Percentiles rank a stretch among this genome's conserved stretches.
Evolutionary conservation across 2,888 invertebrate species (phyloP).

Genomic region (Leptopilina myrica): DNA sequence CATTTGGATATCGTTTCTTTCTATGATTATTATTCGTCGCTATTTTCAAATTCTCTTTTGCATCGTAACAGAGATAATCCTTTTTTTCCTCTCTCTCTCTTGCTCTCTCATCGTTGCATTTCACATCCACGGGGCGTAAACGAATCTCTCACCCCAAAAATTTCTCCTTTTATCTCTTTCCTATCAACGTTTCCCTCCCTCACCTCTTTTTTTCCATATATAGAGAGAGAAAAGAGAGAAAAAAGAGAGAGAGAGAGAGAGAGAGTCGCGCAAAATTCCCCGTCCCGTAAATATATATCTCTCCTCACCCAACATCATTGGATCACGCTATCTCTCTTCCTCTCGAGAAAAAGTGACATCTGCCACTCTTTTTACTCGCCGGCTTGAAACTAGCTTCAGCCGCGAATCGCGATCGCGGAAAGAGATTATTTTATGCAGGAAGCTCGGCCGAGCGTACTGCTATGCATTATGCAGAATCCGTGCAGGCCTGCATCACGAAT

Average conservation of each 20-base stretch:
- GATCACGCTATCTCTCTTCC: slow-evolving; percentile 13
- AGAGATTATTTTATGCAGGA: slow-evolving; percentile 73
- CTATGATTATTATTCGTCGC: slow-evolving; percentile 37
- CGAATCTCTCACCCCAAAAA: slow-evolving; percentile 6
- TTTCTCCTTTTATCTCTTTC: background rate
- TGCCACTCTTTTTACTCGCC: slow-evolving; percentile 64
- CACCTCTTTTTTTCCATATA: background rate
- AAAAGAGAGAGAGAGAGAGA: too few species aligned
- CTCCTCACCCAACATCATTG: slow-evolving; percentile 55
- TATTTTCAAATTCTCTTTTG: slow-evolving; percentile 38
- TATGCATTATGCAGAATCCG: slow-evolving; percentile 66
- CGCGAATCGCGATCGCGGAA: slow-evolving; percentile 69
- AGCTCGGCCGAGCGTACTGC: slow-evolving; percentile 66
- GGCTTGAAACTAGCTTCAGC: slow-evolving; percentile 57
- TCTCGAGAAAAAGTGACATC: slow-evolving; percentile 58
- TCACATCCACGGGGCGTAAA: slow-evolving; percentile 29
- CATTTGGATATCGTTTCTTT: slow-evolving; percentile 37
- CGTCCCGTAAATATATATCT: slow-evolving; percentile 50
- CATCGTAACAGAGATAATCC: slow-evolving; percentile 35
- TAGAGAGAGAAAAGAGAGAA: too few species aligned
- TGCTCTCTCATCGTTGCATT: slow-evolving; percentile 23
- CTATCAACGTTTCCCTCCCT: slow-evolving; percentile 25
- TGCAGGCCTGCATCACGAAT: slow-evolving; percentile 57
- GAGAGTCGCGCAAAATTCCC: background rate
- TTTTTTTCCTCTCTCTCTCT: slow-evolving; percentile 7